These are phyloP conservation scores for Cotesia chilonis DNA, from an alignment of 1,140 invertebrate species.

Conservation along the genomic window DNA sequence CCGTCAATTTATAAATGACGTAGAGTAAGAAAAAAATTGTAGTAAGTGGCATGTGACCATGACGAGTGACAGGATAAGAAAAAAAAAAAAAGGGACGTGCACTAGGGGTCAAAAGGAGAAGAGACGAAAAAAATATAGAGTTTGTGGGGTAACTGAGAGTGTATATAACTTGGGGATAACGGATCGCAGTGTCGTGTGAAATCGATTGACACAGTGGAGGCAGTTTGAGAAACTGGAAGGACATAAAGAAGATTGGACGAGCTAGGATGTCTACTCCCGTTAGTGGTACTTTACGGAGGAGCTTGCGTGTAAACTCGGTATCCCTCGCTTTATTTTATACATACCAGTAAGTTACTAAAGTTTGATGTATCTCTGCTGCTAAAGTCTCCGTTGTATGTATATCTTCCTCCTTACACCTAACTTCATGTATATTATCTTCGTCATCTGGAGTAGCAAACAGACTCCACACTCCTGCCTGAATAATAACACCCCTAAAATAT, in stretches of 20 bases:
- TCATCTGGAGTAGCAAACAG: neutral
- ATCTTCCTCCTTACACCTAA: neutral
- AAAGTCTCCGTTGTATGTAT: slow-evolving; percentile 3
- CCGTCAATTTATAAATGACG: too few relatives aligned
- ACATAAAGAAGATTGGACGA: slow-evolving; percentile 58
- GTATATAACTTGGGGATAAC: slow-evolving; percentile 40
- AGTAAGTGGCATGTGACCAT: neutral
- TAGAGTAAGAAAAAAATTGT: too few relatives aligned
- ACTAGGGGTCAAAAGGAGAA: neutral
- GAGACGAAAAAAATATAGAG: slow-evolving; percentile 32
- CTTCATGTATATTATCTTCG: neutral
- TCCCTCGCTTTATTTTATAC: slow-evolving; percentile 38
- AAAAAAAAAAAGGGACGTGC: neutral
- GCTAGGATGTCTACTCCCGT: slow-evolving; percentile 7
- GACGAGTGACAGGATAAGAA: neutral
- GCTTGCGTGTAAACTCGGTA: slow-evolving; percentile 45
- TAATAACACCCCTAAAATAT: slow-evolving; percentile 19
- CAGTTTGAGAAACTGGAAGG: slow-evolving; percentile 51
- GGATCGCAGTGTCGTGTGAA: slow-evolving; percentile 42
- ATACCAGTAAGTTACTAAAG: slow-evolving; percentile 18
- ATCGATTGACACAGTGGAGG: slow-evolving; percentile 53
- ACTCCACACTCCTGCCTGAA: slow-evolving; percentile 2
- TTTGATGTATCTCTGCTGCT: slow-evolving; percentile 35
- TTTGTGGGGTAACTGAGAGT: slow-evolving; percentile 37
- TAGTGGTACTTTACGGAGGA: slow-evolving; percentile 23